Evolutionary conservation across 2,888 invertebrate genomes (phyloP).

Genomic region (Magallana nippona): DNA sequence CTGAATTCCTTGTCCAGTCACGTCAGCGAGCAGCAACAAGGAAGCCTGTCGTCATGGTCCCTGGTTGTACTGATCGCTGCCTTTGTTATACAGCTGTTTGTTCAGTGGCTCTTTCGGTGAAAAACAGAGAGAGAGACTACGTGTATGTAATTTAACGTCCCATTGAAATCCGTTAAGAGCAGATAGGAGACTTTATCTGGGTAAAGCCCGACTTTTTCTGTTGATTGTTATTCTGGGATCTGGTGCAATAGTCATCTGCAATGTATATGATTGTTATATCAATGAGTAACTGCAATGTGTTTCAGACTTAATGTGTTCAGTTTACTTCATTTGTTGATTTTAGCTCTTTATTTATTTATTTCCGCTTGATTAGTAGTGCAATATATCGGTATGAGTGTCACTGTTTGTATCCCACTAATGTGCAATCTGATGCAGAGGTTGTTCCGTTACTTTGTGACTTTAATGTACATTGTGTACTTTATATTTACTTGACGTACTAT

Average conservation of each 20-base stretch:
- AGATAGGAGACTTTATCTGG: too few species aligned
- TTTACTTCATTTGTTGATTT: background rate
- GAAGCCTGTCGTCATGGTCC: conserved; percentile 50
- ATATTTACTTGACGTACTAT: too few species aligned
- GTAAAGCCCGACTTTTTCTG: too few species aligned
- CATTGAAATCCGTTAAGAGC: too few species aligned
- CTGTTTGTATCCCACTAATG: background rate
- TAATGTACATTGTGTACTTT: too few species aligned
- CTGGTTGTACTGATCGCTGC: conserved; percentile 66
- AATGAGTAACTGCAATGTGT: background rate
- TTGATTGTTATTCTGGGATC: background rate
- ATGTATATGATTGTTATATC: background rate
- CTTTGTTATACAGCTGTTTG: conserved; percentile 65
- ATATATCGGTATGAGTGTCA: background rate
- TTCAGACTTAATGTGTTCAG: conserved; percentile 6
- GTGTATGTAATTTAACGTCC: too few species aligned
- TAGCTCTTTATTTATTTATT: background rate
- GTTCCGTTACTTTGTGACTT: too few species aligned
- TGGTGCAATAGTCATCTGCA: conserved; percentile 13
- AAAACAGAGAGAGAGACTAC: background rate
- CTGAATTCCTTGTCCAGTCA: conserved; percentile 54
- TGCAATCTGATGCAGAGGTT: background rate
- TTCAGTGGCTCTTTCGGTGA: conserved; percentile 68
- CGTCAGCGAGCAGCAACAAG: conserved; percentile 40
- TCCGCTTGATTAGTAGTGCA: background rate